These are phyloP conservation scores for Diogma glabrata DNA, from an alignment of 2,888 invertebrate species.

Conservation along the genomic window DNA sequence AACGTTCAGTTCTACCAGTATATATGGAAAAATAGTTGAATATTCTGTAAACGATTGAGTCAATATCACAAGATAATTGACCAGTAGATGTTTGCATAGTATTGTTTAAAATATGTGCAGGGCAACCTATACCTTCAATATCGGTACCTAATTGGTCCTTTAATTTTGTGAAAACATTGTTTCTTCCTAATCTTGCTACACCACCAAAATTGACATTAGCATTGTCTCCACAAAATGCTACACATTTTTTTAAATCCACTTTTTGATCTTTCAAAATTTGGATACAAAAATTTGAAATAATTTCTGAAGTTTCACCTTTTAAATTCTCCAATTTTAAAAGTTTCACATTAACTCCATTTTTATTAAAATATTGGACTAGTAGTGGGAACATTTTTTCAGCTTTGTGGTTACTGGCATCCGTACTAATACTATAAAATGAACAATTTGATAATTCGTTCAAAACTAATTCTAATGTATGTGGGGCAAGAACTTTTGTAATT, in stretches of 20 bases:
- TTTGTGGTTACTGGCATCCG: slow-evolving; percentile 9
- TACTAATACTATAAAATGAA: slow-evolving; percentile 8
- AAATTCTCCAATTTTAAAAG: slow-evolving; percentile 7
- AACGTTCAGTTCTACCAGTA: background rate
- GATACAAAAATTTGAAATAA: no score
- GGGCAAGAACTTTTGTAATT: no score
- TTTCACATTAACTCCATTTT: slow-evolving; percentile 6
- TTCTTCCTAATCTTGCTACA: no score
- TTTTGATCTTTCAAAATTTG: background rate
- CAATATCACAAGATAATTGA: no score
- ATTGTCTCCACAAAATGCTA: slow-evolving; percentile 14
- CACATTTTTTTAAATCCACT: slow-evolving; percentile 8
- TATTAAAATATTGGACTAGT: slow-evolving; percentile 6
- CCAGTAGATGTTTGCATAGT: background rate
- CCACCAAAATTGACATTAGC: no score
- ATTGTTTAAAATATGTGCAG: slow-evolving; percentile 2
- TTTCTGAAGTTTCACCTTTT: slow-evolving; percentile 4
- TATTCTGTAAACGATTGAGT: background rate
- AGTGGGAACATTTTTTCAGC: slow-evolving; percentile 3
- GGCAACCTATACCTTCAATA: background rate
- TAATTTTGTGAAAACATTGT: no score
- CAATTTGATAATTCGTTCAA: background rate
- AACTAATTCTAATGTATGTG: slow-evolving; percentile 2
- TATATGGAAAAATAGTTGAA: background rate
- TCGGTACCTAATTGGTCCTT: background rate